A percentile compares a stretch with the other conserved stretches of the same genome.
Conservation (phyloP, 2,797 vertebrate genomes). For the Netta rufina region DNA sequence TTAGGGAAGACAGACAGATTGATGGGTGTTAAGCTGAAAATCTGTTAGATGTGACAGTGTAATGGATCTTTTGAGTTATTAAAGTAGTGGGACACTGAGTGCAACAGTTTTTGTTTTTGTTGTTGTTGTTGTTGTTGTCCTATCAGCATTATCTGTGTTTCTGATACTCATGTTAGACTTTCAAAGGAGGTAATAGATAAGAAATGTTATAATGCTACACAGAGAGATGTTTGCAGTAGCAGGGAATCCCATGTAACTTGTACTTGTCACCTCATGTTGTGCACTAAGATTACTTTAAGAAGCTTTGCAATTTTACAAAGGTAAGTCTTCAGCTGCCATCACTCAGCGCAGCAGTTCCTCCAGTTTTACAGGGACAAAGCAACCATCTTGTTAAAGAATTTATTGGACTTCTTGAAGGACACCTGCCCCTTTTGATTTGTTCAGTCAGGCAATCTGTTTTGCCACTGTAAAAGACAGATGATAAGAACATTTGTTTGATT, state of each 20-base stretch:
- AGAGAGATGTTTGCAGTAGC: not conserved
- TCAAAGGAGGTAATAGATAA: not conserved
- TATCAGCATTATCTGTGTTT: not conserved
- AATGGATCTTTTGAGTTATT: not conserved
- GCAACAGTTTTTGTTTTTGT: not conserved
- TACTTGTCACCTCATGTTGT: not conserved
- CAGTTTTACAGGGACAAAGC: not conserved
- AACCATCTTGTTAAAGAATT: not conserved
- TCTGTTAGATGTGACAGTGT: not conserved
- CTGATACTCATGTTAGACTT: not conserved
- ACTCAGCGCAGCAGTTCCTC: not conserved
- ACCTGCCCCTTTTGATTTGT: not conserved
- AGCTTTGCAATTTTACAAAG: not conserved
- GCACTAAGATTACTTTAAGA: not conserved
- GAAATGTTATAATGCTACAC: not conserved
- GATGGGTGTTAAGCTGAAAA: not conserved
- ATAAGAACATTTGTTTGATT: not conserved
- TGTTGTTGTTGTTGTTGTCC: not conserved
- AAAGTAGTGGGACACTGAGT: not conserved
- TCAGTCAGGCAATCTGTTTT: not conserved
- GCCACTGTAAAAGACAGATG: not conserved
- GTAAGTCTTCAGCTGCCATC: not conserved
- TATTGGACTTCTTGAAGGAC: not conserved
- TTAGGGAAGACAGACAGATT: not conserved
- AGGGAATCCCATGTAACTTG: not conserved